Evolutionary conservation across 2,888 invertebrate genomes (phyloP).

Genomic region (Philereme vetulata): DNA sequence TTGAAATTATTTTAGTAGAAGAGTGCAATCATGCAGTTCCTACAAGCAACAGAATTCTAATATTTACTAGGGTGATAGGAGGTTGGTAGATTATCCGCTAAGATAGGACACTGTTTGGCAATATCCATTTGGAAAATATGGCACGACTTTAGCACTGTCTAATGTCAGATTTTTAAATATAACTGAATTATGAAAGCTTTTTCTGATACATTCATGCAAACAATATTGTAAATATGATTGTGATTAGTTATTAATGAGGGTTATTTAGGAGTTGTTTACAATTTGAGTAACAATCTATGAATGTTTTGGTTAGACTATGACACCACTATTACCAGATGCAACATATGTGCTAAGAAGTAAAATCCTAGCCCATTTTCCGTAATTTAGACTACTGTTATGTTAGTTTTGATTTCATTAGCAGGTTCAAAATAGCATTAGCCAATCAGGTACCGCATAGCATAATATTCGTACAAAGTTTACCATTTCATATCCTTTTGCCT

Average conservation of each 20-base stretch:
- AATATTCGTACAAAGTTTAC: slow-evolving; percentile 82
- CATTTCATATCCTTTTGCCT: slow-evolving; percentile 93
- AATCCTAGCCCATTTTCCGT: slow-evolving; percentile 22
- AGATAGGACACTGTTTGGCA: no score
- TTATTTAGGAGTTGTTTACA: slow-evolving; percentile 14
- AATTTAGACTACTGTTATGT: slow-evolving; percentile 28
- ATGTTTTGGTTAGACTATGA: slow-evolving; percentile 15
- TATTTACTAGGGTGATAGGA: no score
- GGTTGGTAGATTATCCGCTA: no score
- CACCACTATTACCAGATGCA: slow-evolving; percentile 27
- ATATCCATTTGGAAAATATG: no score
- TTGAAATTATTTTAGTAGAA: no score
- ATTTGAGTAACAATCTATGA: slow-evolving; percentile 13
- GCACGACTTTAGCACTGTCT: no score
- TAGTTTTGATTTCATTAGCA: slow-evolving; percentile 40
- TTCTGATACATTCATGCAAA: slow-evolving; percentile 13
- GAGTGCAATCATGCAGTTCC: no score
- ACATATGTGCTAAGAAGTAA: slow-evolving; percentile 15
- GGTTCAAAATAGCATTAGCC: slow-evolving; percentile 56
- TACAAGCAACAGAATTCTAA: no score
- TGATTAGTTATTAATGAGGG: slow-evolving; percentile 3
- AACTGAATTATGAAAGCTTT: not conserved
- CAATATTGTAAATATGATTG: slow-evolving; percentile 14
- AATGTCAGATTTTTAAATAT: no score
- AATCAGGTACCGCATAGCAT: slow-evolving; percentile 67